Evolutionary conservation across 2,888 invertebrate genomes (phyloP).

Genomic region (Deilephila elpenor): DNA sequence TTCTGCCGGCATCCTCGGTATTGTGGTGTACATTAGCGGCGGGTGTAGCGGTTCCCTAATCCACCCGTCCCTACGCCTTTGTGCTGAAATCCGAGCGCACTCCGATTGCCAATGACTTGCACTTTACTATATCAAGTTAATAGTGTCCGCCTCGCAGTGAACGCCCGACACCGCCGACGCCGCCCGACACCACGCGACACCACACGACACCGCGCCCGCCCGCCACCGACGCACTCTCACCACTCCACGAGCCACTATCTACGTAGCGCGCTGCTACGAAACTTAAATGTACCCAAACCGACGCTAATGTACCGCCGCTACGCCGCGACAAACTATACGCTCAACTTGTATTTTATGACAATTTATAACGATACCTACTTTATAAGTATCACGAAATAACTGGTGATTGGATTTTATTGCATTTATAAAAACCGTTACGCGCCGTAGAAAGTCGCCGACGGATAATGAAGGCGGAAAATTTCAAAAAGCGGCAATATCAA

Average conservation of each 20-base stretch:
- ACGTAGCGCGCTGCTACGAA: constrained; percentile 56
- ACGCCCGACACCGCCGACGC: background rate
- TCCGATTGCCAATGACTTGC: constrained; percentile 80
- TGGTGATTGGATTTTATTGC: constrained; percentile 53
- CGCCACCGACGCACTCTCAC: background rate
- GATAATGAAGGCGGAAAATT: constrained; percentile 43
- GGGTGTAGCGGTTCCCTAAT: constrained; percentile 55
- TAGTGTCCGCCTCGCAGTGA: constrained; percentile 59
- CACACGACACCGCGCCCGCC: background rate
- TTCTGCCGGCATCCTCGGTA: constrained; percentile 58
- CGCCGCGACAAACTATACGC: constrained; percentile 47
- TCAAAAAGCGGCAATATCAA: constrained; percentile 51
- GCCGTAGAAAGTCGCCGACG: constrained; percentile 40
- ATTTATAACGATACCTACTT: constrained; percentile 41
- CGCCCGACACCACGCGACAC: background rate
- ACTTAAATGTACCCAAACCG: constrained; percentile 55
- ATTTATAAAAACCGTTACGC: constrained; percentile 60
- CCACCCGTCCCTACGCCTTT: constrained; percentile 64
- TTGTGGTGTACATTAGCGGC: constrained; percentile 62
- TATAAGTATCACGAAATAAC: constrained; percentile 47
- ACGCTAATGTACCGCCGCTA: constrained; percentile 55
- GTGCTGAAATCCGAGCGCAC: constrained; percentile 73
- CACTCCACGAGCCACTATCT: constrained; percentile 31
- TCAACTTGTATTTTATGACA: constrained; percentile 48
- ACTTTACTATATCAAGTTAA: constrained; percentile 72